phyloP scores from a whole-genome alignment of 2,888 invertebrate genomes.

The Andrena dorsata region DNA sequence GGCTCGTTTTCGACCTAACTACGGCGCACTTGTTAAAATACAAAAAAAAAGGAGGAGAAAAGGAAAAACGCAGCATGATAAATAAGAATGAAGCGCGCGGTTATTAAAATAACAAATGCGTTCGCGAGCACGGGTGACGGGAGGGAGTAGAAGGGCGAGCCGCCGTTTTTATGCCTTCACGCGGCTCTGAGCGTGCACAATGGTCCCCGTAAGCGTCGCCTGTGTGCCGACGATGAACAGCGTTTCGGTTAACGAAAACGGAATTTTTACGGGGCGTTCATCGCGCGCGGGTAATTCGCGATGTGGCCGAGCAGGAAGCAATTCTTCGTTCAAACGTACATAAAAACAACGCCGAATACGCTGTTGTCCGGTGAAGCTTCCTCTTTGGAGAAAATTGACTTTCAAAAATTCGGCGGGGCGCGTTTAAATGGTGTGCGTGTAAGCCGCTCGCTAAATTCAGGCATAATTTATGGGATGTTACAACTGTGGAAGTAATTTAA shows the following conservation, averaged over 20 bases:
- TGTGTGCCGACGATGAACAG: slow-evolving; percentile 9
- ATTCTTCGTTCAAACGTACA: not conserved
- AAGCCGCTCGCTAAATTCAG: not conserved
- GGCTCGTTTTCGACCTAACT: slow-evolving; percentile 61
- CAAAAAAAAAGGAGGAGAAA: not conserved
- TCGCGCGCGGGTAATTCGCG: slow-evolving; percentile 13
- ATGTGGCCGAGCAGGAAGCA: not conserved
- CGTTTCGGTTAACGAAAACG: slow-evolving; percentile 22
- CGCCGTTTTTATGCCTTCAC: slow-evolving; percentile 37
- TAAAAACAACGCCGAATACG: not conserved
- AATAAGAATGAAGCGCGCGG: slow-evolving; percentile 61
- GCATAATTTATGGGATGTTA: not conserved
- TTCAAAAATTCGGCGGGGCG: not conserved
- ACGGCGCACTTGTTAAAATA: slow-evolving; percentile 54
- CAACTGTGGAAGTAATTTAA: not conserved
- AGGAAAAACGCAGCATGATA: slow-evolving; percentile 52
- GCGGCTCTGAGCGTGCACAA: slow-evolving; percentile 8
- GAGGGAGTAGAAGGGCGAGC: slow-evolving; percentile 6
- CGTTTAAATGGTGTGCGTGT: not conserved
- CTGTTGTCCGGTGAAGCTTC: too few relatives aligned
- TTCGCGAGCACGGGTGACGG: slow-evolving; percentile 8
- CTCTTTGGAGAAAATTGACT: not conserved
- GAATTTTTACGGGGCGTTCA: slow-evolving; percentile 5
- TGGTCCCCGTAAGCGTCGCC: slow-evolving; percentile 15
- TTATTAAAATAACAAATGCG: slow-evolving; percentile 73